Base-by-base conservation (phyloP, 2,888 invertebrate genomes). In the Nomada lathburiana region DNA sequence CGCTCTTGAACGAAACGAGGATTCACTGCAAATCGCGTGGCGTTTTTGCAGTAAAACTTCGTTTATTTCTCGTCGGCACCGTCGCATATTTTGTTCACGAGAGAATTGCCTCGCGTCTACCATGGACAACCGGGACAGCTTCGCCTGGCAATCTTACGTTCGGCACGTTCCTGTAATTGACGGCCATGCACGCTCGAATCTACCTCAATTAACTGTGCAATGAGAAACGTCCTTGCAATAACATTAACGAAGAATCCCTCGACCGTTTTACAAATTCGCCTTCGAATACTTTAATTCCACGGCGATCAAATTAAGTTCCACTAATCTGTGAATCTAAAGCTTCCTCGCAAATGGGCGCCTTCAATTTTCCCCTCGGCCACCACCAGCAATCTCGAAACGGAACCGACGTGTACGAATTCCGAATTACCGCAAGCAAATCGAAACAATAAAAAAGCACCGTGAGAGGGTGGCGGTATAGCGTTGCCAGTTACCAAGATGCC, bases 11-110 rank as follows among this genome's bases (percentile, higher is more conserved):
- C 59, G 47, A 13, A 72, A 82, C 60, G 52, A 82, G 72, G 44
- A 79, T 80, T 23, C 53, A 73, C 47, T 73, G 73, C 47, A 50
- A 64, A 73, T 79, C 53, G 71, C 13, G 47, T 20, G 29, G 29
- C 57, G n/a, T 59, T 44, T 60, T 57, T 53, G n/a, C 16, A 2
- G n/a, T 69, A 69, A 53, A 52, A 50, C 42, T 26, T 60, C 55
- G 23, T 20, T 53, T 42, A 18, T 53, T 53, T 36, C 26, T 20
- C 23, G 55, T 44, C 65, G 16, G 62, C 20, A 59, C 11, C 23
- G 4, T 50, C n/a, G 42, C 23, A 23, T 11, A 57, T 67, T 50
- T 50, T 55, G 47, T 69, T 50, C 20, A 16, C 23, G 29, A 7
- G 47, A 26, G 62, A 73, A 79, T 76, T 76, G 75, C 62, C 42